Base-by-base conservation (phyloP, 1,140 invertebrate genomes). In the Ceratina australensis region DNA sequence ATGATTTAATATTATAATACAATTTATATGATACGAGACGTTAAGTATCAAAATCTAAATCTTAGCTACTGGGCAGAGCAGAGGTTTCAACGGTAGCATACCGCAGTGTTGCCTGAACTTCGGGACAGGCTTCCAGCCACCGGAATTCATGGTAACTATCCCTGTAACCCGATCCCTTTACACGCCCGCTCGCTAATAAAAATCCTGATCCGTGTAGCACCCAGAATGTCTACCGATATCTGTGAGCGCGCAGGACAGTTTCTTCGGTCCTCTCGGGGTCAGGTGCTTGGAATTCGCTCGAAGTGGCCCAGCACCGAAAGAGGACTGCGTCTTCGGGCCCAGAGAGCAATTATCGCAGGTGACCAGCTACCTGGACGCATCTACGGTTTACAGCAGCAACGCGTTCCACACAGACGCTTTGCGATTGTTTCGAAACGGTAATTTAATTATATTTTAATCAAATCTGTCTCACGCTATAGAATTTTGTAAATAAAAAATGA, bases 341-440 rank as follows among this genome's bases (percentile, higher is more conserved):
- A 90, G 96, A 3, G 95, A 96, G 81, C 96, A 96, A 89, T 94
- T 96, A 52, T 95, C 96, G 81, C 96, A 97, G 89, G 93, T 98
- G 16, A 98, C 98, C 0, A 95, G 97, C 4, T 99, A 94, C 87
- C 94, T 99, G 20, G 98, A 99, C 88, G 98, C 94, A 2, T 99
- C 98, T 0, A 96, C 96, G 33, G 94, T 99, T 12, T 99, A 99
- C 89, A 97, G 97, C 59, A 98, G 96, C 89, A 96, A 95, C 59
- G 94, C 95, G 18, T 94, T 95, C 59, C 95, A 96, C 65, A 95
- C 96, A 0, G 95, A 96, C 76, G 94, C 94, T 77, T 92, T 97
- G 0, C 90, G 96, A 59, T 89, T 96, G 2, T 96, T 96, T 84
- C 94, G 95, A 56, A 95, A 95, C 86, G 96, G 96, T 93, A 82